Percentiles rank a stretch among this genome's conserved stretches.
These are phyloP conservation scores for Melospiza georgiana DNA, from an alignment of 2,113 vertebrate species.

Conservation along the genomic window DNA sequence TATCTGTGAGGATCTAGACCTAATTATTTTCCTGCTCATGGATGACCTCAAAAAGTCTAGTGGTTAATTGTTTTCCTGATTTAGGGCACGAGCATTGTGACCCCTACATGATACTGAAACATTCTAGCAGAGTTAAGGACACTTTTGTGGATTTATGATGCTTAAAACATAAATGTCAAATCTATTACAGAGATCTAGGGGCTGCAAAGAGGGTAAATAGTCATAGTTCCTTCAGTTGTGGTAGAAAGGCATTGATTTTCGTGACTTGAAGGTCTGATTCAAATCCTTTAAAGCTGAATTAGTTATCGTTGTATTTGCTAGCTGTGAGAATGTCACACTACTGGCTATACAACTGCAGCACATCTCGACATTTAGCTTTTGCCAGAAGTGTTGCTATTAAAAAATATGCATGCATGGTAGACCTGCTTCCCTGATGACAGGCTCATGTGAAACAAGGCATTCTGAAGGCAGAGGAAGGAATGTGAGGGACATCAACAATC, in stretches of 20 bases:
- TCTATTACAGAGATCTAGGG: not conserved
- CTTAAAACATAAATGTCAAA: constrained; percentile 38
- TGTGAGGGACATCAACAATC: not conserved
- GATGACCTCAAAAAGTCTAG: constrained; percentile 18
- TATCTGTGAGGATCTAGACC: constrained; percentile 5
- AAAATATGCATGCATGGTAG: not conserved
- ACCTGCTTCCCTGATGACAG: not conserved
- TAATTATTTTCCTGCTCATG: constrained; percentile 38
- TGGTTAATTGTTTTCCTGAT: constrained; percentile 57
- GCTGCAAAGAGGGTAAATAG: not conserved
- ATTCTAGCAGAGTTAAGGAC: constrained; percentile 18
- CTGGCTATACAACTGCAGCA: not conserved
- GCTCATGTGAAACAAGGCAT: not conserved
- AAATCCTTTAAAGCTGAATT: constrained; percentile 14
- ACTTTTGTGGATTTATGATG: constrained; percentile 21
- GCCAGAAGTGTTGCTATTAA: constrained; percentile 1
- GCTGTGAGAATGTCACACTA: constrained; percentile 10
- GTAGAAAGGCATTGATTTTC: constrained; percentile 1
- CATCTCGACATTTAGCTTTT: not conserved
- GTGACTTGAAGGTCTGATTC: not conserved
- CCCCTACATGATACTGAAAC: constrained; percentile 7
- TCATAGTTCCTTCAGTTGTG: not conserved
- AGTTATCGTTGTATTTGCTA: not conserved
- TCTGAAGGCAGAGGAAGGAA: not conserved
- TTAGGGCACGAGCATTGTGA: not conserved